phyloP scores from a whole-genome alignment of 2,888 invertebrate species.

The Agrochola circellaris region DNA sequence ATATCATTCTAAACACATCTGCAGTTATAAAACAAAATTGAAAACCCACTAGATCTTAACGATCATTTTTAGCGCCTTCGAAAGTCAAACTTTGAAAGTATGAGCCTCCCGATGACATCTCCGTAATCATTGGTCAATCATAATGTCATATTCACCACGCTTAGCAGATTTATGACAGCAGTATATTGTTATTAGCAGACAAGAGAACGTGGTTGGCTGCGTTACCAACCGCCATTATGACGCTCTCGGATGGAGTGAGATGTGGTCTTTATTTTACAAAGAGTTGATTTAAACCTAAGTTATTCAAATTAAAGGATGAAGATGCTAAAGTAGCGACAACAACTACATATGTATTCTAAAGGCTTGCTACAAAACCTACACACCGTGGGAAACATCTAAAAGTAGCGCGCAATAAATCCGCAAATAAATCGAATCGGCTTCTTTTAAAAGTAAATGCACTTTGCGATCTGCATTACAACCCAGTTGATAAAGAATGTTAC shows the following conservation, averaged over 20 bases:
- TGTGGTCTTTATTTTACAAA: neutral
- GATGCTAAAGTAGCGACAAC: neutral
- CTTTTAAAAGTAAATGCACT: slow-evolving; percentile 53
- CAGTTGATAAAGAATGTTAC: slow-evolving; percentile 61
- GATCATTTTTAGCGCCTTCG: neutral
- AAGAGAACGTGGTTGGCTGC: neutral
- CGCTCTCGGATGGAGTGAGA: neutral
- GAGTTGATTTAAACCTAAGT: neutral
- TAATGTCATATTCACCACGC: neutral
- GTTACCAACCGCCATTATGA: neutral
- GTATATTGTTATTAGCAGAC: neutral
- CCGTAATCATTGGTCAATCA: too few relatives aligned
- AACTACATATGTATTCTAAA: slow-evolving; percentile 21
- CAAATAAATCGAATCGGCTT: slow-evolving; percentile 26
- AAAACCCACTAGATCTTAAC: neutral
- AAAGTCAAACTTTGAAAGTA: neutral
- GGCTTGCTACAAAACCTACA: slow-evolving; percentile 2
- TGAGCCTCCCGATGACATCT: neutral
- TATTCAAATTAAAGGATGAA: neutral
- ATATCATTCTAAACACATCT: slow-evolving; percentile 48
- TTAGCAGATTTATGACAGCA: neutral
- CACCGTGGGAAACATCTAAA: slow-evolving; percentile 44
- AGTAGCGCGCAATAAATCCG: slow-evolving; percentile 15
- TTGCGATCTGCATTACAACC: slow-evolving; percentile 53
- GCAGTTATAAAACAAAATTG: slow-evolving; percentile 21